Evolutionary conservation across 2,888 invertebrate genomes (phyloP).

Genomic region (Cyaniris semiargus): DNA sequence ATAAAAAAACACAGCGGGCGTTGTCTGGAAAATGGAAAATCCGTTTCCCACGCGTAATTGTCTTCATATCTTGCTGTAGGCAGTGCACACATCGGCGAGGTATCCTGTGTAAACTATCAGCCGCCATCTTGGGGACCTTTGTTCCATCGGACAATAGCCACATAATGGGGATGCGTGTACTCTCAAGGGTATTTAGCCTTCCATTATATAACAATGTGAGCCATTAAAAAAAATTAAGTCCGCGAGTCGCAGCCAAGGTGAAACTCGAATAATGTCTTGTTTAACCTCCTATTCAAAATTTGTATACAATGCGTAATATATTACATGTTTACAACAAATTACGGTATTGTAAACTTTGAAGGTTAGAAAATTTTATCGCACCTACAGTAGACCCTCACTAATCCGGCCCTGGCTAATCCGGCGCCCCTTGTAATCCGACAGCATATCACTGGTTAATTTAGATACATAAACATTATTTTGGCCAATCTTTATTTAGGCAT

Average conservation of each 20-base stretch:
- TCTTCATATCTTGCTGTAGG: conserved; percentile 8
- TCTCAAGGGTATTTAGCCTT: conserved; percentile 44
- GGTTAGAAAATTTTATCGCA: neutral
- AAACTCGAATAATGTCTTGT: neutral
- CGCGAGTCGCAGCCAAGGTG: conserved; percentile 18
- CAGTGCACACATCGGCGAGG: conserved; percentile 19
- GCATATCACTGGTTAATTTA: too few species aligned
- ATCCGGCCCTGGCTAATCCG: too few species aligned
- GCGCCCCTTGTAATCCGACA: too few species aligned
- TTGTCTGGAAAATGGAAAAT: conserved; percentile 13
- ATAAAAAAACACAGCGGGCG: neutral
- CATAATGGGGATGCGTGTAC: conserved; percentile 61
- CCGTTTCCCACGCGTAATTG: conserved; percentile 6
- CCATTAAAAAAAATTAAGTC: conserved; percentile 14
- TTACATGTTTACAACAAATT: conserved; percentile 17
- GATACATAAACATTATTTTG: too few species aligned
- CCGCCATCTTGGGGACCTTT: conserved; percentile 53
- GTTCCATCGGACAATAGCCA: conserved; percentile 62
- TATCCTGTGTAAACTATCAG: conserved; percentile 35
- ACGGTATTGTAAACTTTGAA: conserved; percentile 4
- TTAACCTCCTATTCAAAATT: conserved; percentile 3
- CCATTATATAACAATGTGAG: conserved; percentile 30
- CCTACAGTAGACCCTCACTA: too few species aligned
- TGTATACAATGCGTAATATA: conserved; percentile 23
- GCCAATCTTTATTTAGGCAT: too few species aligned